Conservation (phyloP, 1,140 invertebrate genomes). For the Drosophila guanche region DNA sequence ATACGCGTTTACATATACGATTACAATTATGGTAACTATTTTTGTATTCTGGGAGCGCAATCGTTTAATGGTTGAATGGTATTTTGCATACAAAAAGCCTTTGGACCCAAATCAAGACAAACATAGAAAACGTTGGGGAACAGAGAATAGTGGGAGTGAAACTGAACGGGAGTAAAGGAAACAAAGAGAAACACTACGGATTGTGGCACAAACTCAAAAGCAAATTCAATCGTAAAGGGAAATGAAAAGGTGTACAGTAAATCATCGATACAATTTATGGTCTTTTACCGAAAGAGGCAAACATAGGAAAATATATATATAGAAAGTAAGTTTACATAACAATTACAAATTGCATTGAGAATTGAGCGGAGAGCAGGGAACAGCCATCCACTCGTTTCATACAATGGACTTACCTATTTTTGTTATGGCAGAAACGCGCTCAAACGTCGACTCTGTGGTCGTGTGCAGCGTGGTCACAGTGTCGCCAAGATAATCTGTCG, state of each 20-base stretch:
- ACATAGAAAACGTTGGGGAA: constrained; percentile 40
- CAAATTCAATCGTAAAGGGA: constrained; percentile 10
- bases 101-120: constrained; percentile 62
- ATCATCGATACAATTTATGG: constrained; percentile 50
- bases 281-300: constrained; percentile 67
- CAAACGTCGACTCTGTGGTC: constrained; percentile 78
- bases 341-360: constrained; percentile 70
- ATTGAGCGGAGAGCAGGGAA: constrained; percentile 43
- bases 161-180: constrained; percentile 38
- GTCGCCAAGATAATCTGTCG: constrained; percentile 65
- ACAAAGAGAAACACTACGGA: constrained; percentile 52
- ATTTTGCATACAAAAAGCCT: constrained; percentile 83
- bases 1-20: constrained; percentile 37
- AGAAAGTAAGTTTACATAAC: constrained; percentile 71
- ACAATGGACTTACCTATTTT: constrained; percentile 73
- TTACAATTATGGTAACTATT: constrained; percentile 55
- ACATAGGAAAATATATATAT: constrained; percentile 55
- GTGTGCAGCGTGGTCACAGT: constrained; percentile 74
- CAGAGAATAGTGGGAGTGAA: constrained; percentile 30
- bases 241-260: constrained; percentile 61
- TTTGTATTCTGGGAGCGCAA: constrained; percentile 51
- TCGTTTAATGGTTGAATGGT: constrained; percentile 73
- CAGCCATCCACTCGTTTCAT: constrained; percentile 48
- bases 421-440: constrained; percentile 79
- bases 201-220: constrained; percentile 55